Conservation (phyloP, 1,140 invertebrate species). For the Nephotettix cincticeps region DNA sequence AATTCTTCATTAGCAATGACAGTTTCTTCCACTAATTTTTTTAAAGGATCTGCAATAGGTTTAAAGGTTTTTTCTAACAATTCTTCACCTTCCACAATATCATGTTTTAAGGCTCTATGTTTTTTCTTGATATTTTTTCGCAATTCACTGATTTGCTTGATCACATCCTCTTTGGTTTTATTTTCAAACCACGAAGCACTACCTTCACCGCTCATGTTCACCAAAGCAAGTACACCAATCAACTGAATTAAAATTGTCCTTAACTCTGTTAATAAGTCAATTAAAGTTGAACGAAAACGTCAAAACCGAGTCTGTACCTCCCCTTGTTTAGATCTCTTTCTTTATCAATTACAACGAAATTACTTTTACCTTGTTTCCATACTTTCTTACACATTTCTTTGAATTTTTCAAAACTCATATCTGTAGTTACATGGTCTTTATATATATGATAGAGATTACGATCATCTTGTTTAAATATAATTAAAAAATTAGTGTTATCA, state of each 20-base stretch:
- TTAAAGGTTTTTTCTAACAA: background rate
- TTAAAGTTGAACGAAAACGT: background rate
- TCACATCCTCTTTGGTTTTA: background rate
- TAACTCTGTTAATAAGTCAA: no score
- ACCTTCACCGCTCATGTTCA: background rate
- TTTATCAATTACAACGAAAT: constrained; percentile 46
- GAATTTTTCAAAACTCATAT: constrained; percentile 21
- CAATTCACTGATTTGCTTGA: background rate
- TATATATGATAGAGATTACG: constrained; percentile 49
- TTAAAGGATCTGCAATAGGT: background rate
- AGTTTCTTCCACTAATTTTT: constrained; percentile 5
- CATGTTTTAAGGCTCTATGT: background rate
- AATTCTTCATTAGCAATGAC: background rate
- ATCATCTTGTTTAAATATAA: constrained; percentile 50
- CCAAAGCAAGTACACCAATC: background rate
- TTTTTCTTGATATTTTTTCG: constrained; percentile 3
- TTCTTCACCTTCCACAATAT: background rate
- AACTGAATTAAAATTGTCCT: no score
- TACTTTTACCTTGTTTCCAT: constrained; percentile 45
- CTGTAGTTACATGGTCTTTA: constrained; percentile 43
- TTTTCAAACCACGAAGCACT: background rate
- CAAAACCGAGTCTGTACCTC: constrained; percentile 27
- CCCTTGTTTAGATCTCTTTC: constrained; percentile 46
- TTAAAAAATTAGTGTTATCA: constrained; percentile 48
- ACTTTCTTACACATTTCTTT: constrained; percentile 23